A percentile compares a stretch with the other conserved stretches of the same genome.
phyloP scores from a whole-genome alignment of 2,797 vertebrate genomes.

The Megalops cyprinoides region DNA sequence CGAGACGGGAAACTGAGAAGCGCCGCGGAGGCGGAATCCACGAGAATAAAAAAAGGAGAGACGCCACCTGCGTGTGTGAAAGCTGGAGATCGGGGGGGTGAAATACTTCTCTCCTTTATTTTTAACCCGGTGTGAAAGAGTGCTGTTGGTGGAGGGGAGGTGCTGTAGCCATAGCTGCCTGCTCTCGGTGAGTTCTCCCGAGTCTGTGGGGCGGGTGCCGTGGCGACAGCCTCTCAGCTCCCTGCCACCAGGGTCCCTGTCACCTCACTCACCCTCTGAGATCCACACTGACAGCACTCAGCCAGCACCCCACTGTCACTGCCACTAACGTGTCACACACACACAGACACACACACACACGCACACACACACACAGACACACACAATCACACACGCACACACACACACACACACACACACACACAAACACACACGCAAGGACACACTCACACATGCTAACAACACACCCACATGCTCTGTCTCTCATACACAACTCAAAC shows the following conservation, averaged over 20 bases:
- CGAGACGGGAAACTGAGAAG: constrained; percentile 69
- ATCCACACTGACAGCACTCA: not conserved
- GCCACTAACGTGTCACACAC: not conserved
- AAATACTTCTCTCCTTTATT: constrained; percentile 34
- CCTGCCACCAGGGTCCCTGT: not conserved
- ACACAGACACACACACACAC: not conserved
- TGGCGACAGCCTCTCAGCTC: not conserved
- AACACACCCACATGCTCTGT: too few relatives aligned
- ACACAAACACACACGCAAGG: not conserved
- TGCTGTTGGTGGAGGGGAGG: not conserved
- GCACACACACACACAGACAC: not conserved
- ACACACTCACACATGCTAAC: not conserved
- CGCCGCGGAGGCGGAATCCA: constrained; percentile 63
- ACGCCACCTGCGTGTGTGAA: constrained; percentile 40
- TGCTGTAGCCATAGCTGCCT: not conserved
- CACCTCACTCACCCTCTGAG: not conserved
- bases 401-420: not conserved
- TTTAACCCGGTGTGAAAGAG: not conserved
- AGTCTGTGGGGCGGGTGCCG: not conserved
- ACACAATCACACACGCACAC: not conserved
- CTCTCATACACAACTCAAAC: too few relatives aligned
- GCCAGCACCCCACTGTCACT: not conserved
- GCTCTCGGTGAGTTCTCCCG: not conserved
- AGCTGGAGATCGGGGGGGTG: constrained; percentile 34
- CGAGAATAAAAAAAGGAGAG: constrained; percentile 40